Base-by-base conservation (phyloP, 2,888 invertebrate genomes). In the Agonopterix arenella region DNA sequence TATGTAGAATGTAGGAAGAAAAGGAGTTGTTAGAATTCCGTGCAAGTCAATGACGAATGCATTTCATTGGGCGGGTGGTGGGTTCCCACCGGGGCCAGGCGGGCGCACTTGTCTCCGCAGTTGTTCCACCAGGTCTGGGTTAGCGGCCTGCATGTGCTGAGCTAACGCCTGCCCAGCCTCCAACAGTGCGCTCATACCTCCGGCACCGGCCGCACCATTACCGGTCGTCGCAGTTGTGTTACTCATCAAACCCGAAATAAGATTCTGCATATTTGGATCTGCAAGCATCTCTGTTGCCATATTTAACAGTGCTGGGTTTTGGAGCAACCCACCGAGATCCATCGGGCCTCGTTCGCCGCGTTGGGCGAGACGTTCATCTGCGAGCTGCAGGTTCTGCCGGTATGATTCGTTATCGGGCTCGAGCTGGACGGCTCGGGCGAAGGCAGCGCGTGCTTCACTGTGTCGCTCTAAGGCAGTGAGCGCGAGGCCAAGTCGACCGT, bases 351-450 rank as follows among this genome's bases (percentile, higher is more conserved):
- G 90, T 62, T 95, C 94, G 61, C 96, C 94, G 63, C 93, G 92
- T 57, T 96, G 85, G 2, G 76, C 73, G 40, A 90, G 73, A 45
- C 85, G 89, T 66, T 96, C 95, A 68, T 97, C 95, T 0, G 97
- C 94, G 43, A 97, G 90, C 62, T 93, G 92, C 58, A 98, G 83
- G 86, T 98, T 98, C 72, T 94, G 95, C 57, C 93, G 92, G 77
- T 97, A 98, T 62, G 95, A 96, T 56, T 95, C 94, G 80, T 98
- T 99, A 44, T 93, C 93, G 0, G 99, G 98, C 70, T 99, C 99
- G 57, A 98, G 86, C 71, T 96, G 93, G 40, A 96, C 84, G 1
- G 99, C 99, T 65, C 94, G 95, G 56, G 93, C 92, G 81, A 97
- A 99, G 10, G 97, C 95, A 49, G 93, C 92, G 54, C 93, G 92